Evolutionary conservation across 2,888 invertebrate genomes (phyloP).

Genomic region (Lottia scabra): DNA sequence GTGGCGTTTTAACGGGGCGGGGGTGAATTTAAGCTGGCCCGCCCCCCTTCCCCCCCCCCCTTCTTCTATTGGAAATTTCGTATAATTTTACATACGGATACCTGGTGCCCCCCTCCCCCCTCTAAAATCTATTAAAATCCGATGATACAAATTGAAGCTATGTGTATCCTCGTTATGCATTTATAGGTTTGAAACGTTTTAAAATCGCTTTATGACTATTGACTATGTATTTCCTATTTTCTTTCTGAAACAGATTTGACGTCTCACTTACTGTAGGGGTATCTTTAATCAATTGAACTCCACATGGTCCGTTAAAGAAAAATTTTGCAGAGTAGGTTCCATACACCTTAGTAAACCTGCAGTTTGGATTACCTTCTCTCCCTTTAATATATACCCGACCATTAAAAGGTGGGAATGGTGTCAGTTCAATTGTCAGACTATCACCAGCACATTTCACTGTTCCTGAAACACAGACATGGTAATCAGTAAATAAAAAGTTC

Average conservation of each 20-base stretch:
- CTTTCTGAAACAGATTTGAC: neutral
- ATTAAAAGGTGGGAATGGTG: constrained; percentile 4
- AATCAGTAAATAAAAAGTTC: no score
- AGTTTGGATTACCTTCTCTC: neutral
- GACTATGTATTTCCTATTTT: no score
- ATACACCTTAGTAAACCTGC: neutral
- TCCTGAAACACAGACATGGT: neutral
- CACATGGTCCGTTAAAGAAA: neutral
- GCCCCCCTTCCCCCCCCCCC: no score
- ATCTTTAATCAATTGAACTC: neutral
- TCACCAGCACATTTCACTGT: constrained; percentile 10
- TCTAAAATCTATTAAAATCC: no score
- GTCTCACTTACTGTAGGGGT: neutral
- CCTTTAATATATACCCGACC: constrained; percentile 6
- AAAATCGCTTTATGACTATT: no score
- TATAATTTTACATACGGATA: no score
- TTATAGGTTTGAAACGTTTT: no score
- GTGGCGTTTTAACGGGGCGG: no score
- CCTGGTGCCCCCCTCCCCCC: no score
- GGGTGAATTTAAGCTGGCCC: no score
- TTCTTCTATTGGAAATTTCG: no score
- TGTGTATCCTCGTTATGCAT: no score
- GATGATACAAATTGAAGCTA: neutral
- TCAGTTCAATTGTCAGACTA: neutral
- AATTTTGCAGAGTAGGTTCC: neutral